These are phyloP conservation scores for Trogon surrucura DNA, from an alignment of 2,113 vertebrate genomes.

Conservation along the genomic window DNA sequence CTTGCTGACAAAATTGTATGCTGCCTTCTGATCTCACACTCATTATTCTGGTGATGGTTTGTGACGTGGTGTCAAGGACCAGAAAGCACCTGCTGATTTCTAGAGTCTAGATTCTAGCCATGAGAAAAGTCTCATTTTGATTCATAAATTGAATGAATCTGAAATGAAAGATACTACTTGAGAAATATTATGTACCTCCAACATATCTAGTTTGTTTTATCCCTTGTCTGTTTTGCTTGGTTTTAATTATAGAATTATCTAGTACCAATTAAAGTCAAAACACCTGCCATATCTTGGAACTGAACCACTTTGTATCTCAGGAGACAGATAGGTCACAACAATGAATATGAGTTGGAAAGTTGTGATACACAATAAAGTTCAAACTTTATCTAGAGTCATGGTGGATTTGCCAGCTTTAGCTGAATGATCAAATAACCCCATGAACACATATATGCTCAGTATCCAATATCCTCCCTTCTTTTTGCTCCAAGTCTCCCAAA, in stretches of 20 bases:
- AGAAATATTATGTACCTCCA: neutral
- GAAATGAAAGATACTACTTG: rapidly evolving
- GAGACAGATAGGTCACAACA: neutral
- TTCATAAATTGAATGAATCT: neutral
- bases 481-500: neutral
- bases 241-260: neutral
- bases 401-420: neutral
- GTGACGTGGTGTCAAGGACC: neutral
- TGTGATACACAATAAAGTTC: neutral
- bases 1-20: neutral
- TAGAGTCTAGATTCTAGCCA: neutral
- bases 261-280: neutral
- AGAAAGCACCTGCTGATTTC: neutral
- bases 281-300: neutral
- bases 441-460: neutral
- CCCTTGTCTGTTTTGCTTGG: neutral
- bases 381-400: neutral
- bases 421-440: neutral
- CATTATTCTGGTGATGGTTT: neutral
- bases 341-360: neutral
- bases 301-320: neutral
- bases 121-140: neutral
- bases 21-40: neutral
- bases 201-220: neutral
- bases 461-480: neutral